Evolutionary conservation across 1,140 invertebrate species (phyloP).

Genomic region (Dreissena polymorpha): DNA sequence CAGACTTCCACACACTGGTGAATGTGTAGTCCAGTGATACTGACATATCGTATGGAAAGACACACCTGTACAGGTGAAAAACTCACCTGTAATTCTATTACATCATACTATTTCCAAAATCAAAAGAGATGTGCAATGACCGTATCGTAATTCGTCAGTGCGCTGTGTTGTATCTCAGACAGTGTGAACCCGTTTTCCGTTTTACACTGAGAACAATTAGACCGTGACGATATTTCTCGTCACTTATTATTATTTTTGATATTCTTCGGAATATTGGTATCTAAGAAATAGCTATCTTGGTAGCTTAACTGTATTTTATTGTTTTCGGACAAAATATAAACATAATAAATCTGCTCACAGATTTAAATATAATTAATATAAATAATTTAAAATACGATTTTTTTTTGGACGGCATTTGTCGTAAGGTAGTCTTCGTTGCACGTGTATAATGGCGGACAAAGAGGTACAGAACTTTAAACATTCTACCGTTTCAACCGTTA

Average conservation of each 20-base stretch:
- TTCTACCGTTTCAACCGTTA: not conserved
- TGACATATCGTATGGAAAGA: no score
- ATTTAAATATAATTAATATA: not conserved
- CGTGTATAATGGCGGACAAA: not conserved
- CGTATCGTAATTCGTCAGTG: not conserved
- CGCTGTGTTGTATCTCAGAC: not conserved
- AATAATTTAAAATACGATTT: no score
- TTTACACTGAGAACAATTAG: not conserved
- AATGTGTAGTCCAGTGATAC: no score
- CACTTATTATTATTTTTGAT: not conserved
- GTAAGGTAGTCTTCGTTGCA: not conserved
- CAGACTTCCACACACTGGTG: no score
- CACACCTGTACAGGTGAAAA: no score
- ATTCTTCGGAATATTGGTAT: not conserved
- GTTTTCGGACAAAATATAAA: not conserved
- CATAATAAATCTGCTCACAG: no score
- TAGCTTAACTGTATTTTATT: no score
- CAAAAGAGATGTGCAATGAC: conserved; percentile 20
- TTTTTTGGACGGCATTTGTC: not conserved
- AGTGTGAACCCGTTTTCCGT: not conserved
- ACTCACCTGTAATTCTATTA: conserved; percentile 22
- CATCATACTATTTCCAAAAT: conserved; percentile 20
- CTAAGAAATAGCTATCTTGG: no score
- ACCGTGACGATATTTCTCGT: not conserved
- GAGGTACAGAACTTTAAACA: not conserved